Conservation (phyloP, 2,888 invertebrate species). For the Apotomis capreana region DNA sequence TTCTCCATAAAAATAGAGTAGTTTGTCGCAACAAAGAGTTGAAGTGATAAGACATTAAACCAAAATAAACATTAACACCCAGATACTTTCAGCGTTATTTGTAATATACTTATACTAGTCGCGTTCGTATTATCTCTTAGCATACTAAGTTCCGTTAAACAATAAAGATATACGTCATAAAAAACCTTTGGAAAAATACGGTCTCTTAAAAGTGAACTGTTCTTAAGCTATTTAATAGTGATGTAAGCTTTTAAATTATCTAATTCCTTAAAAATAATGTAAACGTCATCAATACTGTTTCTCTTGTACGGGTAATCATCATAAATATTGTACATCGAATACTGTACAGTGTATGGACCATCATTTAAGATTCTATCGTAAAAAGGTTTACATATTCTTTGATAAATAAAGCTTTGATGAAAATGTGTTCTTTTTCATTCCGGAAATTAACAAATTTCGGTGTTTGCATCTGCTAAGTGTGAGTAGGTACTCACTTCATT, state of each 20-base stretch:
- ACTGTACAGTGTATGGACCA: slow-evolving; percentile 14
- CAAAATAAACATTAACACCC: too few relatives aligned
- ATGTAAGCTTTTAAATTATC: slow-evolving; percentile 19
- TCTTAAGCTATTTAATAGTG: slow-evolving; percentile 19
- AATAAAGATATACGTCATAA: neutral
- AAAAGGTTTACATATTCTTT: slow-evolving; percentile 26
- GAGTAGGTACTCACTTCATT: neutral
- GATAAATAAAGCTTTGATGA: slow-evolving; percentile 36
- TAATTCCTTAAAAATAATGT: slow-evolving; percentile 17
- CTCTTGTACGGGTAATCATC: slow-evolving; percentile 55
- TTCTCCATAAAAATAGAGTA: too few relatives aligned
- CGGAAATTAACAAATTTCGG: neutral
- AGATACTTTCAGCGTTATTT: too few relatives aligned
- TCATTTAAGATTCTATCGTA: slow-evolving; percentile 5
- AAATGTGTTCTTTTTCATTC: slow-evolving; percentile 11
- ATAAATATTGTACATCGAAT: slow-evolving; percentile 10
- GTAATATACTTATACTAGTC: too few relatives aligned
- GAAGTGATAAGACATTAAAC: too few relatives aligned
- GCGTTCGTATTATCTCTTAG: too few relatives aligned
- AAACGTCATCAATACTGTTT: slow-evolving; percentile 47
- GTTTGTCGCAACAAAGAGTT: too few relatives aligned
- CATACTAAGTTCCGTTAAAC: too few relatives aligned
- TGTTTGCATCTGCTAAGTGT: neutral
- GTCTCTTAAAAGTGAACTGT: neutral
- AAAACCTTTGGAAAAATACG: neutral